Base-by-base conservation (phyloP, 2,888 invertebrate genomes). In the Frankliniella fusca region DNA sequence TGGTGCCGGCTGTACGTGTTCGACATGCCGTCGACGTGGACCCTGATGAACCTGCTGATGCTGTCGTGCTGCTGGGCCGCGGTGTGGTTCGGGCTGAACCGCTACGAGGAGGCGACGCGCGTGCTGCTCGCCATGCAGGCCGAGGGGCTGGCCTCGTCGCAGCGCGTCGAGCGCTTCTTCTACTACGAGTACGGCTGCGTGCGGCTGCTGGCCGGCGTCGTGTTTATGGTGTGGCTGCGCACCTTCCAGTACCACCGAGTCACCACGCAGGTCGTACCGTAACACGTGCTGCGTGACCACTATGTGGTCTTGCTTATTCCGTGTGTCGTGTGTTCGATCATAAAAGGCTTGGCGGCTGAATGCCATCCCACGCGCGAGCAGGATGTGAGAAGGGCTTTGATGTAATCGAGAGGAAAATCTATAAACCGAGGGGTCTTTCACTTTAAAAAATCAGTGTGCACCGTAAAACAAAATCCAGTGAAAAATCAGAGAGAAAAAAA, bases 211-310 rank as follows among this genome's bases (percentile, higher is more conserved):
- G 70, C 70, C n/a, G 70, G 9, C n/a, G 70, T 10, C n/a, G 70
- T 70, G 23, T 70, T 70, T 23, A 23, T 70, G 23, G 23, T 23
- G 9, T 70, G 70, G 70, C 70, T 70, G 70, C 70, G 70, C 70
- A 70, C 70, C n/a, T 70, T 70, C 70, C 70, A 70, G 70, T 70
- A 70, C 70, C n/a, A 70, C 70, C 70, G 70, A 9, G 70, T 70
- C 70, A 70, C 70, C n/a, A 70, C 70, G 70, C 70, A 70, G 70
- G 70, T 70, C 70, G n/a, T n/a, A n/a, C n/a, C n/a, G n/a, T n/a
- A n/a, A n/a, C n/a, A n/a, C n/a, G n/a, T n/a, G n/a, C n/a, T n/a
- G n/a, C n/a, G n/a, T n/a, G n/a, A n/a, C n/a, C n/a, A n/a, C n/a
- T n/a, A n/a, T n/a, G n/a, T n/a, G n/a, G n/a, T n/a, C n/a, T n/a